phyloP scores from a whole-genome alignment of 2,888 invertebrate genomes.

The Clistopyga incitator region DNA sequence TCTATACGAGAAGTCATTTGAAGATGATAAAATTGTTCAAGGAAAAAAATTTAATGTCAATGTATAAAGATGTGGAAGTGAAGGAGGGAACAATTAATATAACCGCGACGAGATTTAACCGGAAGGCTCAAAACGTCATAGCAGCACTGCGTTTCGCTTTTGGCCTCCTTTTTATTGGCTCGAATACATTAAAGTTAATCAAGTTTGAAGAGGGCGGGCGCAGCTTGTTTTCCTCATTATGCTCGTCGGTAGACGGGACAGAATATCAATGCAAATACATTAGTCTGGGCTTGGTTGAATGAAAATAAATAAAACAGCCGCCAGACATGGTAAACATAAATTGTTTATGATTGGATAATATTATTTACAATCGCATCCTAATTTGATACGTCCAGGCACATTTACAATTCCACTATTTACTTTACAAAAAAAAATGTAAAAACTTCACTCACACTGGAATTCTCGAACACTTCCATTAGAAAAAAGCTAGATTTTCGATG shows the following conservation, averaged over 20 bases:
- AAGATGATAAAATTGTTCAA: no score
- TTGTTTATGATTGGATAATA: neutral
- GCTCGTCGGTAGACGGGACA: neutral
- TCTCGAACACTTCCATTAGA: no score
- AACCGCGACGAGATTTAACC: conserved; percentile 2
- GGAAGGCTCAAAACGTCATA: conserved; percentile 26
- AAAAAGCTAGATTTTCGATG: no score
- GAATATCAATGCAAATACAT: conserved; percentile 22
- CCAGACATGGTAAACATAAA: neutral
- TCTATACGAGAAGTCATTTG: no score
- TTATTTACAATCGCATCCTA: neutral
- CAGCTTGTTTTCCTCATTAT: conserved; percentile 13
- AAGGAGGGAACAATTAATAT: conserved; percentile 2
- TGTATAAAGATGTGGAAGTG: neutral
- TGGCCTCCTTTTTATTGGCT: conserved; percentile 9
- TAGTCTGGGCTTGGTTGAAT: neutral
- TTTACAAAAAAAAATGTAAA: no score
- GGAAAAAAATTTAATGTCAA: no score
- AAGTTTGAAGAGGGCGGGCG: conserved; percentile 8
- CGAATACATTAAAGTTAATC: conserved; percentile 48
- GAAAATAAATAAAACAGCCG: neutral
- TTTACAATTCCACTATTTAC: no score
- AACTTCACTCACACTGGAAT: no score
- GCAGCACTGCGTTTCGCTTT: neutral
- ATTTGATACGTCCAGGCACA: neutral